Conservation (phyloP, 2,113 vertebrate genomes). For the Albula goreensis region DNA sequence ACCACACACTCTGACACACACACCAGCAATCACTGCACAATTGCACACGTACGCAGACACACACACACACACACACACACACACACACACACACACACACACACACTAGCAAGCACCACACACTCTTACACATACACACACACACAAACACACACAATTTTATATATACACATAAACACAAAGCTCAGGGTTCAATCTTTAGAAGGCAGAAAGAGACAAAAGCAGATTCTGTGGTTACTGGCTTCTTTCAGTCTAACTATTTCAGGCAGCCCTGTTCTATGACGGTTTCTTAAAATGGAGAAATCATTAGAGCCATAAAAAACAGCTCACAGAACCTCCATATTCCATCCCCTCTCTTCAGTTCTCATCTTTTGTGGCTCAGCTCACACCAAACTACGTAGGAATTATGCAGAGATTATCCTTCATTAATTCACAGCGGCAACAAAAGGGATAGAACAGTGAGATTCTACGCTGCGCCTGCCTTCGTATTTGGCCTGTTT, state of each 20-base stretch:
- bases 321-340: not conserved
- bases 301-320: not conserved
- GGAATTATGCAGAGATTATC: slow-evolving; percentile 18
- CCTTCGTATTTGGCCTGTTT: not conserved
- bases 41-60: too few species aligned
- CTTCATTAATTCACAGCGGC: slow-evolving; percentile 20
- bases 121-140: not conserved
- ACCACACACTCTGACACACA: not conserved
- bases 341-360: not conserved
- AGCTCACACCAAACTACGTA: not conserved
- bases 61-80: too few species aligned
- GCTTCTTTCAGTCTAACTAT: not conserved
- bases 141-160: not conserved
- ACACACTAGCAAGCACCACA: not conserved
- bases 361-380: not conserved
- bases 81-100: not conserved
- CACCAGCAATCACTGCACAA: too few species aligned
- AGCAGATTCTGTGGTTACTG: not conserved
- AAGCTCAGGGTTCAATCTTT: not conserved
- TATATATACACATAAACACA: not conserved
- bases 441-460: not conserved
- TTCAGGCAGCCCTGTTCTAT: not conserved
- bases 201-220: not conserved
- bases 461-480: not conserved
- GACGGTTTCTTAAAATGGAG: not conserved